Base-by-base conservation (phyloP, 2,797 vertebrate genomes). In the Periparus ater region DNA sequence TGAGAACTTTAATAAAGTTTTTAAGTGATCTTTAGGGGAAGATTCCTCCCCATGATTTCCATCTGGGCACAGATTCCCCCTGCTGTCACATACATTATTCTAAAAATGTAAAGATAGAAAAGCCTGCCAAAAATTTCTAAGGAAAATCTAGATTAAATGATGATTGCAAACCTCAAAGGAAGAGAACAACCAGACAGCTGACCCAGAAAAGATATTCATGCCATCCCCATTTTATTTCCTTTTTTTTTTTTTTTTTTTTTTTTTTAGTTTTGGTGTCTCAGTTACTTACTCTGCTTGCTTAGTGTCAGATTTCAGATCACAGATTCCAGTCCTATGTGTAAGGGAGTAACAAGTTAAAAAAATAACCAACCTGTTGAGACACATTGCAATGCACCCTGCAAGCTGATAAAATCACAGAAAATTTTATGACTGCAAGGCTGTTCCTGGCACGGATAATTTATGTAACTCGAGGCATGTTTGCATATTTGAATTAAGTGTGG, bases 101-200 rank as follows among this genome's bases (percentile, higher is more conserved):
- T 50, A 65, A 77, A 94, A 74, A 16, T 1, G 1, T 40, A 61
- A 90, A 82, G 62, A 77, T 13, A 68, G 58, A 3, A 42, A 77
- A 89, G 26, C 18, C 26, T 66, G 62, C 79, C 76, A 94, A 73
- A 85, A 72, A 23, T 65, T 23, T 47, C 26, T 71, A 34, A 29
- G 54, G 34, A 75, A 93, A 90, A 91, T 55, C 22, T 36, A 86
- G 65, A 81, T 61, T 75, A 77, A 93, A 91, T 50, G 29, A 76
- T 76, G 32, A 74, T n/a, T 68, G 48, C 17, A 91, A 88, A 88
- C 58, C 72, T 91, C 93, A 75, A 77, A 93, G 79, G 68, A 95
- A 89, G 57, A 83, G 62, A 83, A 81, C 36, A 84, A 88, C 47
- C 83, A 91, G 95, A 81, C 30, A 3, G 11, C 25, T 66, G 76